These are phyloP conservation scores for Eutrigla gurnardus DNA, from an alignment of 2,797 vertebrate species.

Conservation along the genomic window DNA sequence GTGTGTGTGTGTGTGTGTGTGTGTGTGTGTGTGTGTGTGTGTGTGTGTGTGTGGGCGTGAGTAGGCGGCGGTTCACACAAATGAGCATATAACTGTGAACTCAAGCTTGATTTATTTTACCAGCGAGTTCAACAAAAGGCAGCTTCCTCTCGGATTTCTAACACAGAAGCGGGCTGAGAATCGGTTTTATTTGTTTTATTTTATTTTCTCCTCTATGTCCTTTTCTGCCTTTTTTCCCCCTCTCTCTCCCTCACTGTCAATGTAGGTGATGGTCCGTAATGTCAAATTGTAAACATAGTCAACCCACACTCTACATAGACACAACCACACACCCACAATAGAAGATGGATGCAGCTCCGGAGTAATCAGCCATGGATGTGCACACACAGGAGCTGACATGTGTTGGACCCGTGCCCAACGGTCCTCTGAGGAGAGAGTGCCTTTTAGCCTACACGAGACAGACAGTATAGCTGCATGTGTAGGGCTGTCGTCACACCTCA, in stretches of 20 bases:
- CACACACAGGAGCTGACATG: slow-evolving; percentile 18
- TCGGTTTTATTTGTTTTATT: not conserved
- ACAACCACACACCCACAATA: slow-evolving; percentile 18
- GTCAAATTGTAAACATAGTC: slow-evolving; percentile 11
- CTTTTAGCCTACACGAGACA: slow-evolving; percentile 50
- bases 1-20: slow-evolving; percentile 39
- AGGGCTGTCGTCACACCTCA: slow-evolving; percentile 52
- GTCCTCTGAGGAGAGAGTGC: slow-evolving; percentile 44
- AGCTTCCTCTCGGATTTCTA: slow-evolving; percentile 12
- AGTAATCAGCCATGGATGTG: slow-evolving; percentile 48
- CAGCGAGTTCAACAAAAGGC: slow-evolving; percentile 21
- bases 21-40: slow-evolving; percentile 19
- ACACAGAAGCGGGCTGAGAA: not conserved
- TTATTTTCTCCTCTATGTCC: not conserved
- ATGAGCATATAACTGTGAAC: slow-evolving; percentile 53
- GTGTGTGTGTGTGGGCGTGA: slow-evolving; percentile 35
- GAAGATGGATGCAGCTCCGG: slow-evolving; percentile 42
- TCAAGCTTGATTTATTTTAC: slow-evolving; percentile 42
- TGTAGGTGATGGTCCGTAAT: not conserved
- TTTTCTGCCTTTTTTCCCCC: not conserved
- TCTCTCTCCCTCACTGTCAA: not conserved
- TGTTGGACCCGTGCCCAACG: slow-evolving; percentile 35
- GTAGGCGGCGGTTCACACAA: slow-evolving; percentile 53
- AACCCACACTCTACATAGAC: not conserved
- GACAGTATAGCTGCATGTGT: slow-evolving; percentile 31